phyloP scores from a whole-genome alignment of 2,888 invertebrate genomes.

The Thereva unica region DNA sequence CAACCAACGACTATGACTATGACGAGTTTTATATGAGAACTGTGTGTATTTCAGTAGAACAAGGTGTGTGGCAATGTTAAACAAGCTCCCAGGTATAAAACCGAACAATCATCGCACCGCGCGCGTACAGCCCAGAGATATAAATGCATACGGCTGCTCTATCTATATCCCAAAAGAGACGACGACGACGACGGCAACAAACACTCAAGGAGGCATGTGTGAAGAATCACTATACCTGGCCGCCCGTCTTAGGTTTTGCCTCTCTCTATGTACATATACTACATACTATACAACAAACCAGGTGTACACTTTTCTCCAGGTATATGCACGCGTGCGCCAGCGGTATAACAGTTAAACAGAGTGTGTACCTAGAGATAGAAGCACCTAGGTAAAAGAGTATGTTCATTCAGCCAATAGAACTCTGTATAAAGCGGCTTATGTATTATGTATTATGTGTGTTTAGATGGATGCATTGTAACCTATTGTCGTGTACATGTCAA shows the following conservation, averaged over 20 bases:
- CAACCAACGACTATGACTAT: slow-evolving; percentile 9
- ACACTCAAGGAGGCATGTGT: neutral
- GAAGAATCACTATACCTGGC: slow-evolving; percentile 6
- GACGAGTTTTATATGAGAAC: neutral
- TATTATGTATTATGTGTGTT: slow-evolving; percentile 14
- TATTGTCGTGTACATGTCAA: slow-evolving; percentile 16
- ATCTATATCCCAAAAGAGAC: neutral
- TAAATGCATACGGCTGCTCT: neutral
- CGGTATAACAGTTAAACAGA: slow-evolving; percentile 21
- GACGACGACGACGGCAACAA: too few relatives aligned
- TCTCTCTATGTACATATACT: slow-evolving; percentile 17
- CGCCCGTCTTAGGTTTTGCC: neutral
- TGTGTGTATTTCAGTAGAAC: slow-evolving; percentile 20
- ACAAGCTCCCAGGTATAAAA: slow-evolving; percentile 24
- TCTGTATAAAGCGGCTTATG: neutral
- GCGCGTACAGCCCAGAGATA: slow-evolving; percentile 10
- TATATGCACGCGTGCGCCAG: slow-evolving; percentile 2
- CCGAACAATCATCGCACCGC: neutral
- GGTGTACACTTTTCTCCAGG: neutral
- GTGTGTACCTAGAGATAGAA: too few relatives aligned
- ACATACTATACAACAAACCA: neutral
- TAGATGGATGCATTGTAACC: slow-evolving; percentile 17
- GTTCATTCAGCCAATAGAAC: slow-evolving; percentile 28
- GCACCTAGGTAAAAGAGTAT: too few relatives aligned
- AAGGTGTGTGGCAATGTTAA: slow-evolving; percentile 35